These are phyloP conservation scores for Podarcis siculus DNA, from an alignment of 2,797 vertebrate genomes.

Conservation along the genomic window DNA sequence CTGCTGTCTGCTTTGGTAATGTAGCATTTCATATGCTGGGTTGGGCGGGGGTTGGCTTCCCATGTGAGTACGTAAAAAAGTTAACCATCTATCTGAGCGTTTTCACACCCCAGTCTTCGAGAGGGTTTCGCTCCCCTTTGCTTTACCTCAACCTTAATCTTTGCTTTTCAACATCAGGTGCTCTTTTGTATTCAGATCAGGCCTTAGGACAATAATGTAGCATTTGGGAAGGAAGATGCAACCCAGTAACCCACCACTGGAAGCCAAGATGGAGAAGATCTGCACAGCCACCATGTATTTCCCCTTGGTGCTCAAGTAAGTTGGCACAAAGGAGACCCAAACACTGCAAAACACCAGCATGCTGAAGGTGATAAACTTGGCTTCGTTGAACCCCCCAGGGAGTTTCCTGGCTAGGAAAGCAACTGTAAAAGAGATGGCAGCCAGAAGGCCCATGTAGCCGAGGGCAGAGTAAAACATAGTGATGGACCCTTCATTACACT, in stretches of 20 bases:
- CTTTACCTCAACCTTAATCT: background rate
- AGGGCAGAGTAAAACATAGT: background rate
- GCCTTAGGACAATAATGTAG: constrained; percentile 1
- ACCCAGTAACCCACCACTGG: background rate
- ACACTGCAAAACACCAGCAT: constrained; percentile 22
- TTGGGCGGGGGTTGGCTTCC: too few species aligned
- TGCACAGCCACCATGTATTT: constrained; percentile 24
- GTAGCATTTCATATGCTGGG: too few species aligned
- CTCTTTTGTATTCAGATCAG: constrained; percentile 18
- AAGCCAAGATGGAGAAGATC: constrained; percentile 13
- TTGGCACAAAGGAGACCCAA: constrained; percentile 12
- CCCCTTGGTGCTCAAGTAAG: constrained; percentile 7
- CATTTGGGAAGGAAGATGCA: constrained; percentile 28
- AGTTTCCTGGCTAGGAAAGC: constrained; percentile 23
- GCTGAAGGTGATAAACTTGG: constrained; percentile 28
- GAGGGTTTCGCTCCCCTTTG: too few species aligned
- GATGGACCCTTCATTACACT: constrained; percentile 11
- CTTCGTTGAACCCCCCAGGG: constrained; percentile 11
- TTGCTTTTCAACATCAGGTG: constrained; percentile 2
- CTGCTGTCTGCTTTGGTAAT: too few species aligned
- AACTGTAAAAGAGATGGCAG: background rate
- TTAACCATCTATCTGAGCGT: too few species aligned
- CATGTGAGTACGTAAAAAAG: too few species aligned
- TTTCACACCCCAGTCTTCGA: too few species aligned
- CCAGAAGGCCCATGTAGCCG: constrained; percentile 7